Evolutionary conservation across 1,140 invertebrate species (phyloP).

Genomic region (Theocolax elegans): DNA sequence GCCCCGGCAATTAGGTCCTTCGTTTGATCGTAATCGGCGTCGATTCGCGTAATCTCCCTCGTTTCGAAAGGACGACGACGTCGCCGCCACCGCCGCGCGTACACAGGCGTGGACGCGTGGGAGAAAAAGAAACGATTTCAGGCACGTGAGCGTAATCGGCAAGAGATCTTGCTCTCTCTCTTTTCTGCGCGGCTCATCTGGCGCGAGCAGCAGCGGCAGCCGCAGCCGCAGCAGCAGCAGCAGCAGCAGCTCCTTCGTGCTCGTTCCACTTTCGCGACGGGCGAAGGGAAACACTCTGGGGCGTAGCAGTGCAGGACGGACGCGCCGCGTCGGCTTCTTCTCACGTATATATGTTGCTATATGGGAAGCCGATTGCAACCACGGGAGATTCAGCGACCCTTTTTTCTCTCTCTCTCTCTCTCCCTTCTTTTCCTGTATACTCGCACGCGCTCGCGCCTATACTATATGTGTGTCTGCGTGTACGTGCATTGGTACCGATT

Average conservation of each 20-base stretch:
- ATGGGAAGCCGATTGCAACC: slow-evolving; percentile 15
- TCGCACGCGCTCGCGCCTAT: too few species aligned
- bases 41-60: slow-evolving; percentile 34
- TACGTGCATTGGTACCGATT: too few species aligned
- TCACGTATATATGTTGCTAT: slow-evolving; percentile 23
- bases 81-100: slow-evolving; percentile 35
- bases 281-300: slow-evolving; percentile 46
- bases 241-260: slow-evolving; percentile 62
- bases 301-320: slow-evolving; percentile 55
- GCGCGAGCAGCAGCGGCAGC: slow-evolving; percentile 10
- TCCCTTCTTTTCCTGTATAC: too few species aligned
- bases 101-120: slow-evolving; percentile 50
- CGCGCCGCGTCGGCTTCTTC: slow-evolving; percentile 23
- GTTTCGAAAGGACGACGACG: too few species aligned
- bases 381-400: too few species aligned
- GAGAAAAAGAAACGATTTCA: slow-evolving; percentile 55
- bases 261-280: slow-evolving; percentile 66
- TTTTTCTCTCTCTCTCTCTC: too few species aligned
- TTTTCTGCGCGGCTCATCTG: slow-evolving; percentile 32
- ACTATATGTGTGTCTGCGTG: too few species aligned
- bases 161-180: slow-evolving; percentile 45
- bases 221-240: slow-evolving; percentile 29
- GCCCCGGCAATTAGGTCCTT: too few species aligned
- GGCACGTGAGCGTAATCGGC: slow-evolving; percentile 54
- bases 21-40: too few species aligned